Base-by-base conservation (phyloP, 2,888 invertebrate species). In the Mallateleia sp. region DNA sequence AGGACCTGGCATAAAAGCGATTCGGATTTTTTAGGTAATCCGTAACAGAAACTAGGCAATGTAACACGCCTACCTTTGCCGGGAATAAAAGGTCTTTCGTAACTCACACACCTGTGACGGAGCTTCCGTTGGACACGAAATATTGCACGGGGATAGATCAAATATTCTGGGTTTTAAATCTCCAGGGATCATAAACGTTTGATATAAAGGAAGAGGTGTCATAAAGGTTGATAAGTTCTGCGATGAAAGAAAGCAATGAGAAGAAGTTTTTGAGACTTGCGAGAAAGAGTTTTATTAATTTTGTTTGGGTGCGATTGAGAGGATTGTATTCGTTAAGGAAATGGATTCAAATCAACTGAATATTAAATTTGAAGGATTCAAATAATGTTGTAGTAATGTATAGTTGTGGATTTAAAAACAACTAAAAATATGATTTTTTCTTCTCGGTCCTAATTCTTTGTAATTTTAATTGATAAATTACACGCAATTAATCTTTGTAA, bases 41-140 rank as follows among this genome's bases (percentile, higher is more conserved):
- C 87, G 83, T 82, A 84, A 84, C 80, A 87, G 79, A 87, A 87
- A 87, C 83, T 87, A 80, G 85, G 85, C 81, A 85, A 85, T 82
- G 83, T 79, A 80, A 71, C 75, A 87, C 87, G 83, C 83, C 87
- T 78, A 87, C 80, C 71, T 74, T 69, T 32, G 38, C n/a, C n/a
- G n/a, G n/a, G n/a, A n/a, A n/a, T n/a, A n/a, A n/a, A n/a, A n/a
- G n/a, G n/a, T n/a, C n/a, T n/a, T n/a, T n/a, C n/a, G n/a, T n/a
- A n/a, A n/a, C n/a, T n/a, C n/a, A n/a, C n/a, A n/a, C n/a, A n/a
- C n/a, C n/a, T n/a, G n/a, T n/a, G n/a, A n/a, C n/a, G n/a, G n/a
- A n/a, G n/a, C n/a, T n/a, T n/a, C n/a, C n/a, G n/a, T n/a, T n/a
- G n/a, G n/a, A n/a, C n/a, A n/a, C n/a, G n/a, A n/a, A n/a, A n/a